Evolutionary conservation across 2,888 invertebrate genomes (phyloP), one percentile per base, ranked within the genome.

Genomic region (Lordiphosa andalusiaca): DNA sequence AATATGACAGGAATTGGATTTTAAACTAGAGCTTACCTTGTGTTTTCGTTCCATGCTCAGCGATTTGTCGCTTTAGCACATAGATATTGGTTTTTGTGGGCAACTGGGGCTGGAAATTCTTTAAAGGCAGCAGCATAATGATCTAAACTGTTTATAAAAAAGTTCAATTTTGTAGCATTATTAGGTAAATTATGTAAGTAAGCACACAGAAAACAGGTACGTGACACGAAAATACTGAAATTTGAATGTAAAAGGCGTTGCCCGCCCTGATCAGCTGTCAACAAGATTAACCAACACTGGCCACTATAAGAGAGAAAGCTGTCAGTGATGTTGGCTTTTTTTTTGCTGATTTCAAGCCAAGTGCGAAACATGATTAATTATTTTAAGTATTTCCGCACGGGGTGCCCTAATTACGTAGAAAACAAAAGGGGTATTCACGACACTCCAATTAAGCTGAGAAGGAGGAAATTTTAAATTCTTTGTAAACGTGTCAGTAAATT

Each of bases 71-170:
- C 19, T 73, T 73, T 1, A 75, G 47, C 21, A 64, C 12, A 12
- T 73, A 51, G 0, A 62, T 56, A 21, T 46, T 51, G 0, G 60
- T 46, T n/a, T 46, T 58, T 6, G 38, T 23, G 35, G 50, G 35
- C 41, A 50, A 44, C 10, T 50, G 49, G 4, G 54, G 10, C 6
- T 55, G 50, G n/a, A 40, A 53, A 30, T 52, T 50, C 13, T 55
- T 58, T 21, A 57, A 25, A 5, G 75, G 71, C 38, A 71, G 39
- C 67, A 78, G 73, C 82, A 78, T 82, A 54, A 59, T 77, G 41
- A 38, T 6, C 44, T 10, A 30, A 39, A 44, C 10, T 3, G 30
- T 44, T 5, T 13, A 7, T 30, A 33, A 10, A 44, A n/a, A 19
- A 4, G 12, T 7, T 39, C 6, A 80, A 68, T 80, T 80, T 83